Base-by-base conservation (phyloP, 2,113 vertebrate genomes). In the Aythya baeri region DNA sequence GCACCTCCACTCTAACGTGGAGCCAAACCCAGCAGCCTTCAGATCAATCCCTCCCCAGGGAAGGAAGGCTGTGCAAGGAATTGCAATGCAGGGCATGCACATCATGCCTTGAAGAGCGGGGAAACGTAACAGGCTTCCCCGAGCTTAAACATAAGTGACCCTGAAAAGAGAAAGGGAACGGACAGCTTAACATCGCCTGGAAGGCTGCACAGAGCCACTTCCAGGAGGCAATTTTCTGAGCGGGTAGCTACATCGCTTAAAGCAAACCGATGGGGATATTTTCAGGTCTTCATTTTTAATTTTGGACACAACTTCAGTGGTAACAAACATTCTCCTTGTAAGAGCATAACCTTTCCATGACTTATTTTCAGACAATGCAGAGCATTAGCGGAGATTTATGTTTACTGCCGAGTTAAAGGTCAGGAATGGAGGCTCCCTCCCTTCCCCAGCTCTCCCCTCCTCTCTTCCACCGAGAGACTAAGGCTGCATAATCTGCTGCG, bases 321-420 rank as follows among this genome's bases (percentile, higher is more conserved):
- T 50, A 92, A 91, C 93, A 92, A 93, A 88, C 83, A 74, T 44
- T 89, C 82, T 70, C 92, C 67, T 93, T 96, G 81, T 57, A 92
- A 86, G 81, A 91, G 61, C 71, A 38, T 74, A 90, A 88, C 73
- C 62, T 94, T 93, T 75, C 80, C 6, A 4, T 73, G 73, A 74
- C 52, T 91, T 46, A 72, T 73, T 95, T 96, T 62, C 93, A 97
- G 95, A 54, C 73, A 86, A 94, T 17, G 72, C 67, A 62, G 84
- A 95, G 89, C 95, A 94, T 94, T 96, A 97, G 79, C 50, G 88
- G 77, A 94, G 94, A 97, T 96, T 97, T 97, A 94, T 95, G 96
- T 95, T 97, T 91, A 93, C 88, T 94, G 94, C 89, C 75, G 93
- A 97, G 97, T 91, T 91, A 97, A 97, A 97, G 94, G 96, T 97